These are phyloP conservation scores for Panagrolaimus sp. DNA, from an alignment of 1,140 invertebrate species.

Conservation along the genomic window DNA sequence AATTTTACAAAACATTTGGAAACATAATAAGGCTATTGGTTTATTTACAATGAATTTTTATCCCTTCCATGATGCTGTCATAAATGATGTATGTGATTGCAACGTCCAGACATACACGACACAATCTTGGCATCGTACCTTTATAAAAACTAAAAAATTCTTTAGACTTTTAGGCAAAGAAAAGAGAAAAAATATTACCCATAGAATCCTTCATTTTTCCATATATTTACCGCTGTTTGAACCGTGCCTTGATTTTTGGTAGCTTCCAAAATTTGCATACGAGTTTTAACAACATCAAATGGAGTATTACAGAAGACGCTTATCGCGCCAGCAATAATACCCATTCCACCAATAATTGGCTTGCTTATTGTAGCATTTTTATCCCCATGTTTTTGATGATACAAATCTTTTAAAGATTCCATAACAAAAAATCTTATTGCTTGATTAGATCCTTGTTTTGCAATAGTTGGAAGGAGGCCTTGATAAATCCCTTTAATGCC, in stretches of 20 bases:
- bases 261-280: slow-evolving; percentile 96
- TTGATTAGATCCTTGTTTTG: slow-evolving; percentile 97
- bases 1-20: no score
- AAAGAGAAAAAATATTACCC: slow-evolving; percentile 66
- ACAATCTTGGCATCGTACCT: slow-evolving; percentile 86
- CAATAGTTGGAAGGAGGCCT: slow-evolving; percentile 84
- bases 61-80: slow-evolving; percentile 66
- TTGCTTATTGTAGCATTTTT: slow-evolving; percentile 72
- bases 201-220: slow-evolving; percentile 80
- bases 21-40: no score
- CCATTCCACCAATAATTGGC: slow-evolving; percentile 76
- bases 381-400: slow-evolving; percentile 63
- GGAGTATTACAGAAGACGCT: slow-evolving; percentile 96
- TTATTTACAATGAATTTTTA: no score
- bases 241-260: slow-evolving; percentile 91
- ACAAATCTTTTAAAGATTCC: slow-evolving; percentile 88
- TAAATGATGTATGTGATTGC: slow-evolving; percentile 97
- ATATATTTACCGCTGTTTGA: slow-evolving; percentile 83
- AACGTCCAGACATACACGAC: slow-evolving; percentile 95
- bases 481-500: slow-evolving; percentile 81
- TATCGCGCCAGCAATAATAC: slow-evolving; percentile 82
- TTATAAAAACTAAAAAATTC: slow-evolving; percentile 84
- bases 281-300: slow-evolving; percentile 93
- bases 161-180: slow-evolving; percentile 12
- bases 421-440: slow-evolving; percentile 95